Base-by-base conservation (phyloP, 1,140 invertebrate species). In the Lucilia cuprina region DNA sequence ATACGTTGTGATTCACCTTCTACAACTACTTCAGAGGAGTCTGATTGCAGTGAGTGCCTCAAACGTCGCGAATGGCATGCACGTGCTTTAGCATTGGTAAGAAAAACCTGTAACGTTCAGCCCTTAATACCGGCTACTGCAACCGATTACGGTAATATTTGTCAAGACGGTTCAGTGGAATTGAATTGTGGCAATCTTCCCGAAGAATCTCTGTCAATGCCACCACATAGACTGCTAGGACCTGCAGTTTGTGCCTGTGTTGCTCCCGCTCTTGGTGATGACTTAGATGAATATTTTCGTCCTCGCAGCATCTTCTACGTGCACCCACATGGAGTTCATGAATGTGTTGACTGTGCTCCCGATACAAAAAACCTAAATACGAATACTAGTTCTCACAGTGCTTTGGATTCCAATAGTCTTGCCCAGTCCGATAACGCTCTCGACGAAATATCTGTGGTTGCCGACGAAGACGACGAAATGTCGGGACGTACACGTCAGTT, bases 241-340 rank as follows among this genome's bases (percentile, higher is more conserved):
- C 93, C 93, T 90, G 93, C 93, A 88, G 93, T 94, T 88, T 95
- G 94, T 92, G 93, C 92, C 87, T 95, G 94, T 91, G 92, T 94
- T 90, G 93, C 92, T 88, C 93, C 93, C 83, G 88, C 91, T 35
- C 90, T 92, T 75, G 91, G 89, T 86, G 93, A 94, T 87, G 93
- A 94, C 86, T 88, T 89, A 91, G 93, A 94, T 92, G 93, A 94
- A 89, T 93, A 92, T 88, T 93, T 93, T 86, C 88, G 92, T 86
- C 92, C 93, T 89, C 93, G 93, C 83, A 93, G 93, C 89, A 92
- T 93, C 84, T 93, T 93, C 91, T 93, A 93, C 87, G 92, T 94
- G 88, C 93, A 91, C 88, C 88, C 90, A 84, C 88, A 91, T 87
- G 90, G 89, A 78, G 88, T 90, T 12, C 88, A 91, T 87, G 92